These are phyloP conservation scores for Ianthella basta DNA, from an alignment of 37 sponge, comb jelly and placozoan species.

Conservation along the genomic window DNA sequence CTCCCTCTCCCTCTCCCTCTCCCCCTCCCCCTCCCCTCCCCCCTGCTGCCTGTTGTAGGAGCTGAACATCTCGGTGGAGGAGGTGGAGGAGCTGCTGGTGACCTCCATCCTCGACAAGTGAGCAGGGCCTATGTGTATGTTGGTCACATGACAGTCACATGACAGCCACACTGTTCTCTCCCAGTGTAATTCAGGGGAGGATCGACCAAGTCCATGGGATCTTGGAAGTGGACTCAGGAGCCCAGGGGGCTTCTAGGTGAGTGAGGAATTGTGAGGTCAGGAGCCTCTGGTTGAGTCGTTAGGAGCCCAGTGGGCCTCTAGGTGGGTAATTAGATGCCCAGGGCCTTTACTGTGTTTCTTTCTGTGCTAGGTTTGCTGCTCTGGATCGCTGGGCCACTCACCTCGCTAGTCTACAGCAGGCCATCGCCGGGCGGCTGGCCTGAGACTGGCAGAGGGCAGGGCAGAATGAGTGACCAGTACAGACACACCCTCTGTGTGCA, in stretches of 20 bases:
- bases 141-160: too few relatives aligned
- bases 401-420: conserved; percentile 54
- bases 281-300: too few relatives aligned
- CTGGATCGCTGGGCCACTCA: conserved; percentile 75
- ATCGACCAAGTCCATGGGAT: conserved; percentile 92
- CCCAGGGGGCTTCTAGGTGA: conserved; percentile 74
- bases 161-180: not conserved
- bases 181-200: conserved; percentile 67
- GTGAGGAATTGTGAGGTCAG: too few relatives aligned
- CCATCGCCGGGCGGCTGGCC: conserved; percentile 40
- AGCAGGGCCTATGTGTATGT: not conserved
- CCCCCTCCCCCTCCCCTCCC: not conserved
- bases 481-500: too few relatives aligned
- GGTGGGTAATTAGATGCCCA: conserved; percentile 48
- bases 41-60: conserved; percentile 45
- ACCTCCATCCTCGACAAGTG: conserved; percentile 87
- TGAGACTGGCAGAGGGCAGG: not conserved
- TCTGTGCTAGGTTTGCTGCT: conserved; percentile 74
- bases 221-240: conserved; percentile 67
- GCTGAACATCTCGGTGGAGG: conserved; percentile 74
- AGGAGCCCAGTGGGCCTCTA: conserved; percentile 63
- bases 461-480: not conserved
- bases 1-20: too few relatives aligned
- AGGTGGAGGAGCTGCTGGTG: conserved; percentile 91
- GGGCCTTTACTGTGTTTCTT: too few relatives aligned